Evolutionary conservation across 2,888 invertebrate species (phyloP).

Genomic region (Stenurella melanura): DNA sequence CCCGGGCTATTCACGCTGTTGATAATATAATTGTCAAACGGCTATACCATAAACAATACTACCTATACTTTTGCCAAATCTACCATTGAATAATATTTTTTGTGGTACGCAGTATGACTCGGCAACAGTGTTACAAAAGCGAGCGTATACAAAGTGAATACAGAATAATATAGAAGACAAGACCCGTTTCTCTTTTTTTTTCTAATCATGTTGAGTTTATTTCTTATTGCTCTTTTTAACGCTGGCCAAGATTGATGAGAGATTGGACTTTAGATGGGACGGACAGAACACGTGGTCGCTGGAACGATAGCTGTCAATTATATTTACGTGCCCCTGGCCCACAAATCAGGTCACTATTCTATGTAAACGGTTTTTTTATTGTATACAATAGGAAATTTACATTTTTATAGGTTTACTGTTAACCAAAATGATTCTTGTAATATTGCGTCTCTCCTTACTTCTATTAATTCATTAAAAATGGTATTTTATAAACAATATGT

Average conservation of each 20-base stretch:
- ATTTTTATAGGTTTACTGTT: constrained; percentile 29
- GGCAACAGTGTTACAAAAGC: constrained; percentile 26
- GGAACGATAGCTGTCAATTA: constrained; percentile 47
- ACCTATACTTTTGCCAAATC: no score
- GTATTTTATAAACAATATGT: not conserved
- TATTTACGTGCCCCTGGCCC: constrained; percentile 43
- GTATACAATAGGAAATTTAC: constrained; percentile 23
- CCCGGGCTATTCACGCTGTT: no score
- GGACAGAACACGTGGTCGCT: constrained; percentile 46
- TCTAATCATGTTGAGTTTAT: constrained; percentile 44
- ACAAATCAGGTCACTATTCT: constrained; percentile 45
- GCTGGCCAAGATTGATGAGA: constrained; percentile 44
- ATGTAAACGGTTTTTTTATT: constrained; percentile 42
- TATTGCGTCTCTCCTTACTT: not conserved
- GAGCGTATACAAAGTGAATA: constrained; percentile 33
- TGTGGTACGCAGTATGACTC: constrained; percentile 13
- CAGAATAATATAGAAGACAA: constrained; percentile 28
- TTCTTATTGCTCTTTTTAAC: constrained; percentile 45
- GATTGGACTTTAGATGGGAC: constrained; percentile 43
- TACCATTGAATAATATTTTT: constrained; percentile 1
- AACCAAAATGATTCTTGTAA: not conserved
- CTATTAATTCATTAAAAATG: not conserved
- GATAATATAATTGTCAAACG: no score
- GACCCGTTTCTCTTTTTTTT: constrained; percentile 42
- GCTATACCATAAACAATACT: no score